A percentile compares a stretch with the other conserved stretches of the same genome.
Evolutionary conservation across 2,797 vertebrate species (phyloP).

Genomic region (Lagodon rhomboides): DNA sequence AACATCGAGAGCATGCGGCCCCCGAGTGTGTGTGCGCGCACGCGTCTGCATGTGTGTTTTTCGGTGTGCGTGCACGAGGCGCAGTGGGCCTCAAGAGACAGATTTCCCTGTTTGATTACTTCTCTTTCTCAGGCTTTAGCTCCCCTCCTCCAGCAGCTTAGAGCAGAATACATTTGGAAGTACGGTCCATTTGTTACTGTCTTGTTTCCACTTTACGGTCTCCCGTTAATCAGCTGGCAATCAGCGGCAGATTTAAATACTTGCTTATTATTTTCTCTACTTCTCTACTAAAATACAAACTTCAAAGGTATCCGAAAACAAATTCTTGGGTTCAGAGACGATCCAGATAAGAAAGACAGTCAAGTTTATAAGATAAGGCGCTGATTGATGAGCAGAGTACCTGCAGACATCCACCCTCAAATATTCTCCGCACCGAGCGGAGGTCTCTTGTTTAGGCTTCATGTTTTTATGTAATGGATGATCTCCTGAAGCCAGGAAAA

Average conservation of each 20-base stretch:
- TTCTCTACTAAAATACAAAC: neutral
- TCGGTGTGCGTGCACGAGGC: constrained; percentile 29
- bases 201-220: constrained; percentile 28
- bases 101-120: constrained; percentile 76
- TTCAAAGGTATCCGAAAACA: neutral
- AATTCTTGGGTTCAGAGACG: neutral
- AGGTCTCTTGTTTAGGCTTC: constrained; percentile 16
- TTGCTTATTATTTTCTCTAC: neutral
- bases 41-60: constrained; percentile 17
- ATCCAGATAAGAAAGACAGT: neutral
- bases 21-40: constrained; percentile 16
- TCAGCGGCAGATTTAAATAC: neutral
- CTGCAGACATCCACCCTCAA: constrained; percentile 6
- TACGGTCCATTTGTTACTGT: constrained; percentile 31
- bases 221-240: constrained; percentile 7
- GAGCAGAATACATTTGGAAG: constrained; percentile 31
- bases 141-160: constrained; percentile 51
- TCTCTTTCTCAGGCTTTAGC: constrained; percentile 66
- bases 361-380: neutral
- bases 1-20: constrained; percentile 46
- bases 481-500: neutral
- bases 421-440: constrained; percentile 5
- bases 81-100: constrained; percentile 70
- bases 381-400: constrained; percentile 21
- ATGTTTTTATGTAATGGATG: constrained; percentile 37